Conservation (phyloP, 2,797 vertebrate genomes). For the Ibycter americanus region DNA sequence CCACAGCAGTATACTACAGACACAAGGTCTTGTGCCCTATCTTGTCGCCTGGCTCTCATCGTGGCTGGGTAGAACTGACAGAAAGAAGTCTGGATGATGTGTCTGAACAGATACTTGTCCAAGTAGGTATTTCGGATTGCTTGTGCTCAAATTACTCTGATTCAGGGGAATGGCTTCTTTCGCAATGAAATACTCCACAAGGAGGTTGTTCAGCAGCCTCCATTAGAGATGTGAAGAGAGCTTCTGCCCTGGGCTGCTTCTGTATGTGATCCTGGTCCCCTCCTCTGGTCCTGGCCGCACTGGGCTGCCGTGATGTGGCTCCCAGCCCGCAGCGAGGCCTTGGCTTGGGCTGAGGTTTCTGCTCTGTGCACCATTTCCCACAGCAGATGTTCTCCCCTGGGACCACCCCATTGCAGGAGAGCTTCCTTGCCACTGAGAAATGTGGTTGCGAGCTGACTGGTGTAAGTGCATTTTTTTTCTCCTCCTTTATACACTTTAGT, state of each 20-base stretch:
- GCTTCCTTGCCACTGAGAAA: not conserved
- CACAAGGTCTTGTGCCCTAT: not conserved
- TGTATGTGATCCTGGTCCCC: not conserved
- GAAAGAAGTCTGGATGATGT: not conserved
- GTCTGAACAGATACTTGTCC: not conserved
- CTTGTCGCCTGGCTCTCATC: rapidly evolving
- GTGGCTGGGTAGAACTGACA: not conserved
- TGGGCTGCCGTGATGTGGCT: not conserved
- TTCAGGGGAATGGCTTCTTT: not conserved
- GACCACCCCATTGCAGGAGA: not conserved
- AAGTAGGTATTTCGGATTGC: not conserved
- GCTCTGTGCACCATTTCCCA: not conserved
- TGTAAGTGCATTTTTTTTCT: rapidly evolving
- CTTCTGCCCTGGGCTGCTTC: not conserved
- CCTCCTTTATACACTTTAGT: not conserved
- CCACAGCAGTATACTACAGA: not conserved
- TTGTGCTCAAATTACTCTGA: not conserved
- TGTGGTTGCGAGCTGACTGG: not conserved
- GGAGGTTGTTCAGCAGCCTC: not conserved
- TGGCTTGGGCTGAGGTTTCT: not conserved
- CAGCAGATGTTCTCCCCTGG: not conserved
- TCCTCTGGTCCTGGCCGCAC: not conserved
- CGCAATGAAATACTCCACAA: rapidly evolving
- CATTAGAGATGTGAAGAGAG: not conserved
- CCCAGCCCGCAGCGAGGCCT: not conserved